Evolutionary conservation across 2,797 vertebrate species (phyloP).

Genomic region (Poliocrania exsul): DNA sequence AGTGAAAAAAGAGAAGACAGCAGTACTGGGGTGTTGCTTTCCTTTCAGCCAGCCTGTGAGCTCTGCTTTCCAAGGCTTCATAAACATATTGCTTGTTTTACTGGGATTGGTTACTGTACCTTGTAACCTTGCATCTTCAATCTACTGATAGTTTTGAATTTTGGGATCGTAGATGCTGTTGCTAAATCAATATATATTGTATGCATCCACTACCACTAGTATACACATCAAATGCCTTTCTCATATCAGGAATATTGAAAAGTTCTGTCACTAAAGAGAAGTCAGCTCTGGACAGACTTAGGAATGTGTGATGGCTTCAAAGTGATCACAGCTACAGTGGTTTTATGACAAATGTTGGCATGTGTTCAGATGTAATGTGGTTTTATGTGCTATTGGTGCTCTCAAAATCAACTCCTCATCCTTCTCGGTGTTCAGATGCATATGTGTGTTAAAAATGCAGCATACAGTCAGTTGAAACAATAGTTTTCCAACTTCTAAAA

Average conservation of each 20-base stretch:
- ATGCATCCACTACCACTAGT: not conserved
- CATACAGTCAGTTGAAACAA: not conserved
- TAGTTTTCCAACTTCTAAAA: not conserved
- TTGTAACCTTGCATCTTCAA: not conserved
- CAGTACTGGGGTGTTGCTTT: not conserved
- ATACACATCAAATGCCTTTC: not conserved
- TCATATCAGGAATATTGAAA: not conserved
- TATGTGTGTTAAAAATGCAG: not conserved
- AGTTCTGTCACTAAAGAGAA: not conserved
- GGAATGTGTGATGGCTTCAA: fast-evolving
- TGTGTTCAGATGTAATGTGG: not conserved
- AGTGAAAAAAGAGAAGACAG: not conserved
- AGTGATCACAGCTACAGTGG: not conserved
- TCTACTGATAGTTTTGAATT: not conserved
- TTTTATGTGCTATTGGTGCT: not conserved
- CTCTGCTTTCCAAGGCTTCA: not conserved
- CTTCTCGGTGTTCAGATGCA: not conserved
- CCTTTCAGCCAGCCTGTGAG: not conserved
- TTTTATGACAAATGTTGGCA: not conserved
- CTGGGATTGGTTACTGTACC: not conserved
- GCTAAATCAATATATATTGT: not conserved
- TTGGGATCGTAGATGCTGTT: not conserved
- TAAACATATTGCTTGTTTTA: not conserved
- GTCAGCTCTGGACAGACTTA: not conserved
- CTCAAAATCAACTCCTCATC: not conserved